phyloP scores from a whole-genome alignment of 2,113 vertebrate species.

The Climacteris rufus region DNA sequence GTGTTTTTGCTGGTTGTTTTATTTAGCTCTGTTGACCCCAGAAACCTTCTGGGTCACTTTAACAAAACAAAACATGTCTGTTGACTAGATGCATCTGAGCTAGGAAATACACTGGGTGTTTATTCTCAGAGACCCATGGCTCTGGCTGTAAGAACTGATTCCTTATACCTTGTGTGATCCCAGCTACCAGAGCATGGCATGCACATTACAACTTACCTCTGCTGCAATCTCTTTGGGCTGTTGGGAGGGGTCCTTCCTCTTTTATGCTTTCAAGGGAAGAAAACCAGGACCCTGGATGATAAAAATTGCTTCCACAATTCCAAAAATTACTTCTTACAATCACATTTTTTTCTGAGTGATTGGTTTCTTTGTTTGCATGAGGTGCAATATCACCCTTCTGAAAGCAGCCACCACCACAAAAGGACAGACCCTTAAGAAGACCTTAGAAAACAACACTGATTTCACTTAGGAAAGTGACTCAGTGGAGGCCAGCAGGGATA shows the following conservation, averaged over 20 bases:
- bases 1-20: constrained; percentile 4
- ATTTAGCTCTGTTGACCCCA: constrained; percentile 21
- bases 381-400: not conserved
- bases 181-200: not conserved
- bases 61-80: not conserved
- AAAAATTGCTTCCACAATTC: too few relatives aligned
- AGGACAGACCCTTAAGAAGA: not conserved
- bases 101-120: not conserved
- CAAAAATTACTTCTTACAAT: not conserved
- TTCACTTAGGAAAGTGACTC: not conserved
- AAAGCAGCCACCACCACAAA: not conserved
- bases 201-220: not conserved
- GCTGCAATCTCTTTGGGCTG: not conserved
- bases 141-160: not conserved
- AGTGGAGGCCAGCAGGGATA: not conserved
- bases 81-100: not conserved
- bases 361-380: not conserved
- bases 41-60: not conserved
- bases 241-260: not conserved
- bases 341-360: not conserved
- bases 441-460: not conserved
- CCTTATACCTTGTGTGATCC: not conserved
- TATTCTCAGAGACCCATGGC: not conserved
- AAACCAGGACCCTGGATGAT: not conserved
- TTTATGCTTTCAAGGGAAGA: constrained; percentile 14